A percentile compares a stretch with the other conserved stretches of the same genome.
phyloP scores from a whole-genome alignment of 1,140 invertebrate species.

The Anadara kagoshimensis region DNA sequence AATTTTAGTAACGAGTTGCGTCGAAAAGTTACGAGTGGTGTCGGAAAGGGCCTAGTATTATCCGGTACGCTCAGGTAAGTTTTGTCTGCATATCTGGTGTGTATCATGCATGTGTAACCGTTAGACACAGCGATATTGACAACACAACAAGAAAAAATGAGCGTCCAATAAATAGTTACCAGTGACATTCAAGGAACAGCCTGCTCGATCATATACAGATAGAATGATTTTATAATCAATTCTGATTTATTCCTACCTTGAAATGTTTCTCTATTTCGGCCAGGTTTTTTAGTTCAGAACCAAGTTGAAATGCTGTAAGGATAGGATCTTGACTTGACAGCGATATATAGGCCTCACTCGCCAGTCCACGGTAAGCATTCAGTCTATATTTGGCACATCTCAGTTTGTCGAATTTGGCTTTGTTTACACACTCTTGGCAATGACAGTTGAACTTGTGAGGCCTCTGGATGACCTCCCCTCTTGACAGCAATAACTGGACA shows the following conservation, averaged over 20 bases:
- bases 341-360: conserved; percentile 79
- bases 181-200: too few species aligned
- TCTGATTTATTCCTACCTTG: conserved; percentile 70
- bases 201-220: too few species aligned
- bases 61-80: too few species aligned
- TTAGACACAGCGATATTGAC: too few species aligned
- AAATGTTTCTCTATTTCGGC: conserved; percentile 76
- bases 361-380: conserved; percentile 70
- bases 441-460: conserved; percentile 79
- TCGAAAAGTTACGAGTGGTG: too few species aligned
- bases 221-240: too few species aligned
- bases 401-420: conserved; percentile 69
- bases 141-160: too few species aligned
- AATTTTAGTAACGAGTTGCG: too few species aligned
- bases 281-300: conserved; percentile 75
- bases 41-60: too few species aligned
- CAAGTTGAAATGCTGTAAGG: conserved; percentile 79
- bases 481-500: conserved; percentile 68
- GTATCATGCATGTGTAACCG: too few species aligned
- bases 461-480: conserved; percentile 69
- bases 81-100: too few species aligned
- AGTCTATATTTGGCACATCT: conserved; percentile 68
- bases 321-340: conserved; percentile 81
- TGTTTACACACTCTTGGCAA: conserved; percentile 77
- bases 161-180: too few species aligned